Evolutionary conservation across 2,888 invertebrate species (phyloP).

Genomic region (Sialis lutaria): DNA sequence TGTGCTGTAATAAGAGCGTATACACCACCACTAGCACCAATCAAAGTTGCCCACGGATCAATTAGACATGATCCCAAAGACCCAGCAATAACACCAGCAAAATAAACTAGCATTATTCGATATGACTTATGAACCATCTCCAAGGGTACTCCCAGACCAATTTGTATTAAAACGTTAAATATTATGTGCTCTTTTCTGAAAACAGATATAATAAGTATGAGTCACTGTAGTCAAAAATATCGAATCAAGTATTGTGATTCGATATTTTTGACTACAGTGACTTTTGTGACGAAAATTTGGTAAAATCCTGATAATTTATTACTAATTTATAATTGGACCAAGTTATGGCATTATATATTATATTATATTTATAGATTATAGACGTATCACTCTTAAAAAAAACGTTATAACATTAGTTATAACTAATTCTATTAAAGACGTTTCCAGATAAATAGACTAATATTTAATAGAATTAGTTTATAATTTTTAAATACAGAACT

Average conservation of each 20-base stretch:
- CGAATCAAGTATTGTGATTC: too few relatives aligned
- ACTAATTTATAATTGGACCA: too few relatives aligned
- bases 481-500: too few relatives aligned
- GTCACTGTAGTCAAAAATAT: too few relatives aligned
- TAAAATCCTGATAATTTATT: too few relatives aligned
- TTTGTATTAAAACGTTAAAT: constrained; percentile 78
- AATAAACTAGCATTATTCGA: constrained; percentile 67
- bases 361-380: too few relatives aligned
- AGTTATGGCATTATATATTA: too few relatives aligned
- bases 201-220: constrained; percentile 3
- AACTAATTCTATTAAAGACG: too few relatives aligned
- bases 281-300: background rate
- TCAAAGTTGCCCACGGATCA: constrained; percentile 58
- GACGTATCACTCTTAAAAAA: too few relatives aligned
- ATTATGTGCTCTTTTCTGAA: constrained; percentile 64
- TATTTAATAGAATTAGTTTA: too few relatives aligned
- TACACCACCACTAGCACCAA: constrained; percentile 87
- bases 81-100: constrained; percentile 68
- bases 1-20: constrained; percentile 87
- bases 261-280: background rate
- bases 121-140: constrained; percentile 95
- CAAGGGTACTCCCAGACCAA: constrained; percentile 79
- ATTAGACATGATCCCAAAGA: constrained; percentile 63
- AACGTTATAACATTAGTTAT: too few relatives aligned
- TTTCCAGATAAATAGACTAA: too few relatives aligned